Evolutionary conservation across 2,113 vertebrate species (phyloP), one percentile per base, ranked within the genome.

Genomic region (Ia io): DNA sequence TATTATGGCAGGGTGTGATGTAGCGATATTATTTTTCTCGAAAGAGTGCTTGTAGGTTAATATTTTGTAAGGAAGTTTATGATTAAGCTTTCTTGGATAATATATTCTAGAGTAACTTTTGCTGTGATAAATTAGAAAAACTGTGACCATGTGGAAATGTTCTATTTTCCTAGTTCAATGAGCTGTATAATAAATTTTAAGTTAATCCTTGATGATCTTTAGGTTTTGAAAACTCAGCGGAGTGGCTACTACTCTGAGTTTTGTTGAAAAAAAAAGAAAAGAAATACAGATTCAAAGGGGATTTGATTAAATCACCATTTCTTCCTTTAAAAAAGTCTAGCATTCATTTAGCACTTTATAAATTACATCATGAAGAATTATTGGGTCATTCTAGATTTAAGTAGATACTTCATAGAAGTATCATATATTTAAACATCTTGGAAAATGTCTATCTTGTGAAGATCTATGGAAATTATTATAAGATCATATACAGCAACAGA

Each of bases 31-130:
- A 53, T 73, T 91, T 91, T 71, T 69, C 44, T 59, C 47, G 32
- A 79, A 93, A 35, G 0, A 83, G 7, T 70, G 47, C 23, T 80
- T 92, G 17, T 63, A 70, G 17, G 30, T 77, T 35, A 80, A 28
- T 79, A 73, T 73, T 86, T 92, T 84, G 3, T 4, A 78, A 90
- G n/a, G 6, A 84, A 95, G 61, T 93, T 71, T 67, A 71, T 92
- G 20, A 71, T 47, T 56, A 61, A 79, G 25, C 2, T 56, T 84
- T 93, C 22, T 85, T 83, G 17, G 7, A 42, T 86, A 40, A 78
- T 25, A 56, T 49, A 37, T 87, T 95, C 22, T 40, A 65, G 30
- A 11, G 22, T 9, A 51, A 71, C 1, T 7, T 90, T 65, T 79
- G 35, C 61, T 87, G 59, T 90, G 49, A 61, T 71, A 83, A 67